phyloP scores from a whole-genome alignment of 1,140 invertebrate species.

The Olivierus martensii region DNA sequence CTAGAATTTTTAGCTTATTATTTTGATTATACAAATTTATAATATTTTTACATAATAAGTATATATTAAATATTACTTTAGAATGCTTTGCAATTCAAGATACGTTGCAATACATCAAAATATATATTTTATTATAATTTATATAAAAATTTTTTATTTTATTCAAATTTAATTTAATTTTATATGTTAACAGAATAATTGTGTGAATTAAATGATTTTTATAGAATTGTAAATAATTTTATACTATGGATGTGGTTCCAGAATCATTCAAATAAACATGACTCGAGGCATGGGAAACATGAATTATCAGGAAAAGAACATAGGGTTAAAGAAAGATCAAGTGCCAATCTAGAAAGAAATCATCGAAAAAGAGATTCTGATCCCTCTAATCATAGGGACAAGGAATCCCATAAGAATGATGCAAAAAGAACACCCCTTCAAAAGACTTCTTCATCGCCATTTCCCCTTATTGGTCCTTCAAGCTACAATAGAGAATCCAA shows the following conservation, averaged over 20 bases:
- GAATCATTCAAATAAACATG: slow-evolving; percentile 16
- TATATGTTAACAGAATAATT: no score
- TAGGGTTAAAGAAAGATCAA: slow-evolving; percentile 11
- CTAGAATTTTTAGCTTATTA: no score
- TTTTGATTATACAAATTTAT: no score
- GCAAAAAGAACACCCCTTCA: slow-evolving; percentile 20
- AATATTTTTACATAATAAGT: no score
- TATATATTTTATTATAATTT: no score
- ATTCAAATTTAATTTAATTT: no score
- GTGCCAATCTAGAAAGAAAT: slow-evolving; percentile 15
- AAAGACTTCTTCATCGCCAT: slow-evolving; percentile 21
- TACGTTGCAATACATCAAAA: no score
- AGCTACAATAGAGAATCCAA: slow-evolving; percentile 17
- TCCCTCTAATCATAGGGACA: slow-evolving; percentile 7
- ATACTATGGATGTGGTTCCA: slow-evolving; percentile 3
- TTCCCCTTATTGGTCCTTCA: slow-evolving; percentile 13
- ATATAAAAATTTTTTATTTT: no score
- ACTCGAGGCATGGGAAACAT: slow-evolving; percentile 5
- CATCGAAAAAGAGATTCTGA: slow-evolving; percentile 14
- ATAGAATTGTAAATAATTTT: no score
- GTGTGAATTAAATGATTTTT: no score
- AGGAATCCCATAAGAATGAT: slow-evolving; percentile 24
- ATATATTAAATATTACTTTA: no score
- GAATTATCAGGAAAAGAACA: slow-evolving; percentile 1
- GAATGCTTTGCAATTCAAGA: no score